Conservation (phyloP, 1,140 invertebrate genomes). For the Chrysomallon squamiferum region DNA sequence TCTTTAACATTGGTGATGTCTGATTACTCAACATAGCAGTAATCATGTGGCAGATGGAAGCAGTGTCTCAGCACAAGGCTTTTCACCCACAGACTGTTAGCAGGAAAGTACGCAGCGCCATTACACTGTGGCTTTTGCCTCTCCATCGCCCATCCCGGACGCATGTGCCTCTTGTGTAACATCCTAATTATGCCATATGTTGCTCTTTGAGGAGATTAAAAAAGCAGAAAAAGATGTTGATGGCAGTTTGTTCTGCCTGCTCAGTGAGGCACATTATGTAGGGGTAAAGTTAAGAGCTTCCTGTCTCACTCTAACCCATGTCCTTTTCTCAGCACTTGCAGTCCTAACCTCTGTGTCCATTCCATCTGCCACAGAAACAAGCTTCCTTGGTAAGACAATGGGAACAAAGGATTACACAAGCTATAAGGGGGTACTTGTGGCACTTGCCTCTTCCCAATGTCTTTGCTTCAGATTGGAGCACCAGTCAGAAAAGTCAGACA, state of each 20-base stretch:
- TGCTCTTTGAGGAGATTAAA: conserved; percentile 6
- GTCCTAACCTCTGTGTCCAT: conserved; percentile 18
- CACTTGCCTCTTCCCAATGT: conserved; percentile 9
- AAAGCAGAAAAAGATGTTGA: background rate
- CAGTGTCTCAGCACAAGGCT: too few relatives aligned
- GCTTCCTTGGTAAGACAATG: conserved; percentile 21
- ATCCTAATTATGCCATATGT: conserved; percentile 29
- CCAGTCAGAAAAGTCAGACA: conserved; percentile 8
- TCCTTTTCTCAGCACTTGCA: conserved; percentile 14
- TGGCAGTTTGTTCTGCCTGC: background rate
- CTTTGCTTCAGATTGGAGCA: conserved; percentile 13
- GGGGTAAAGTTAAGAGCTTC: conserved; percentile 4
- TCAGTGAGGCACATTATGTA: too few relatives aligned
- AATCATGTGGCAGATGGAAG: too few relatives aligned
- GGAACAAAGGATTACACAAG: conserved; percentile 22
- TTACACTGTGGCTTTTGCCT: background rate
- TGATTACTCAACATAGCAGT: too few relatives aligned
- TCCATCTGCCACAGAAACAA: conserved; percentile 25
- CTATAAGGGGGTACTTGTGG: conserved; percentile 13
- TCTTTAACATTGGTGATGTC: too few relatives aligned
- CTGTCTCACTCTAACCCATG: conserved; percentile 9
- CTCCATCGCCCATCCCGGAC: background rate
- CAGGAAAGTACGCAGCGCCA: too few relatives aligned
- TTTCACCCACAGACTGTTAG: too few relatives aligned
- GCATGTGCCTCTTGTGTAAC: conserved; percentile 9